Percentiles rank a stretch among this genome's conserved stretches.
Evolutionary conservation across 2,888 invertebrate species (phyloP).

Genomic region (Apamea crenata): DNA sequence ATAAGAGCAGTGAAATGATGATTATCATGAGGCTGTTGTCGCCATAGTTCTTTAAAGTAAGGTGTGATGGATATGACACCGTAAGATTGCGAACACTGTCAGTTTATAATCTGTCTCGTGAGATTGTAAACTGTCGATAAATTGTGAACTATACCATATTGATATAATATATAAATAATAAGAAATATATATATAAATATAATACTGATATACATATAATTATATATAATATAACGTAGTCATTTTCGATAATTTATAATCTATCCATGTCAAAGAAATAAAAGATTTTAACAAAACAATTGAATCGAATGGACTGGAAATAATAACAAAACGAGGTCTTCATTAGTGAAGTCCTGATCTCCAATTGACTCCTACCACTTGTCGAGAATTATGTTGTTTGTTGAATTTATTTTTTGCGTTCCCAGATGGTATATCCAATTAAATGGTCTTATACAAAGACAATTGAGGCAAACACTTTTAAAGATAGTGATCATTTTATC

Average conservation of each 20-base stretch:
- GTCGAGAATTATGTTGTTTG: constrained; percentile 18
- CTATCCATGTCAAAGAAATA: no score
- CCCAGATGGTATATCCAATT: constrained; percentile 25
- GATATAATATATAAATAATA: no score
- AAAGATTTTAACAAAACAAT: neutral
- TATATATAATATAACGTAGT: no score
- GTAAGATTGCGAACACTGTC: no score
- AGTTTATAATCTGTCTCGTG: no score
- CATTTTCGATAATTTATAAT: no score
- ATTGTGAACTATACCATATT: no score
- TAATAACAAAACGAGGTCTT: constrained; percentile 3
- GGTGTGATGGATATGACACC: neutral
- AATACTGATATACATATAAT: no score
- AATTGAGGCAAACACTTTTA: constrained; percentile 29
- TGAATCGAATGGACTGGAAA: neutral
- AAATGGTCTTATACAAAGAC: constrained; percentile 10
- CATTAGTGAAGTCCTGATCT: constrained; percentile 10
- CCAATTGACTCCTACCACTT: constrained; percentile 43
- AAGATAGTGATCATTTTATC: neutral
- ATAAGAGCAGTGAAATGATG: neutral
- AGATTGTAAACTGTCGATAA: no score
- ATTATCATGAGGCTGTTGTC: neutral
- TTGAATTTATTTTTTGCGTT: constrained; percentile 27
- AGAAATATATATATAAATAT: no score
- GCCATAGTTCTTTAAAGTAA: neutral